phyloP scores from a whole-genome alignment of 1,140 invertebrate species.

The Drosophila lowei region DNA sequence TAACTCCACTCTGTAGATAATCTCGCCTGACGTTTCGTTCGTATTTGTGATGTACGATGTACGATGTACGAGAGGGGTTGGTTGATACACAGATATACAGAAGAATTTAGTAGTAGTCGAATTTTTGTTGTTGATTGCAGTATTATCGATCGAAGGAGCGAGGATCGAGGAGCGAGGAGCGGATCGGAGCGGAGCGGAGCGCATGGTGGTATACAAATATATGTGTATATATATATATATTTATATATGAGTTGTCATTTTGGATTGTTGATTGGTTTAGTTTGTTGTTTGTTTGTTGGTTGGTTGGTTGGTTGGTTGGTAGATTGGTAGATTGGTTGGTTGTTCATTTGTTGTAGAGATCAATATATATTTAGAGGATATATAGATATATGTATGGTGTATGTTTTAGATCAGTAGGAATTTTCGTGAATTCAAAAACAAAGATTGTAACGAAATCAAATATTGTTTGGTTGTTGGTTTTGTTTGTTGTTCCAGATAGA shows the following conservation, averaged over 20 bases:
- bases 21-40: conserved; percentile 86
- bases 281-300: conserved; percentile 28
- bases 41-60: conserved; percentile 23
- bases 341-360: conserved; percentile 11
- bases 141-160: conserved; percentile 41
- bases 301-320: conserved; percentile 12
- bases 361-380: conserved; percentile 5
- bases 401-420: background rate
- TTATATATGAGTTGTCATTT: conserved; percentile 23
- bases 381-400: conserved; percentile 10
- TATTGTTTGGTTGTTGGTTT: no score
- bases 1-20: conserved; percentile 94
- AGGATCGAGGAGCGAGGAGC: conserved; percentile 6
- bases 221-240: conserved; percentile 46
- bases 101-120: conserved; percentile 60
- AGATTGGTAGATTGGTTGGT: background rate
- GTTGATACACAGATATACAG: conserved; percentile 52
- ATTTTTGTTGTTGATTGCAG: conserved; percentile 33
- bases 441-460: no score
- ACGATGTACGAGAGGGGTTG: background rate
- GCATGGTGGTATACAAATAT: conserved; percentile 66
- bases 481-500: no score
- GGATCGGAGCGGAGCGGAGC: conserved; percentile 30
- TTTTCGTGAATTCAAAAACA: no score
- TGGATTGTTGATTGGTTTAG: conserved; percentile 16